Evolutionary conservation across 2,888 invertebrate genomes (phyloP).

Genomic region (Agriotes lineatus): DNA sequence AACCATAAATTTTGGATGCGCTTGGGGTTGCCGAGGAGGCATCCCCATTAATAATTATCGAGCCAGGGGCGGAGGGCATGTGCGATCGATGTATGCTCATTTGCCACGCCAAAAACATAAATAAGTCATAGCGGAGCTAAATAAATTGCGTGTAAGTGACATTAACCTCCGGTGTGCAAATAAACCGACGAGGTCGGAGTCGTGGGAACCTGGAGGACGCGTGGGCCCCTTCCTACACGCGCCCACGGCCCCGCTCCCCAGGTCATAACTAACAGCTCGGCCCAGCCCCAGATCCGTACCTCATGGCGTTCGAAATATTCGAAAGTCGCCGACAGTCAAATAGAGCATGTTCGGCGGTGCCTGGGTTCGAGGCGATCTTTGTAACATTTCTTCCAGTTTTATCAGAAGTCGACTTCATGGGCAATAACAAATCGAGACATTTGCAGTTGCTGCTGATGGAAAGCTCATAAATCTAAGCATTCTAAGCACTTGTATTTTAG

Average conservation of each 20-base stretch:
- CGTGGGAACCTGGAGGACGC: slow-evolving; percentile 52
- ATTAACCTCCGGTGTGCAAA: slow-evolving; percentile 48
- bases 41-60: too few relatives aligned
- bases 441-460: too few relatives aligned
- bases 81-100: neutral
- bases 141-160: slow-evolving; percentile 42
- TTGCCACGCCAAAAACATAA: slow-evolving; percentile 6
- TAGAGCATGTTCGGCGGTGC: slow-evolving; percentile 12
- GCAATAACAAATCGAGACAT: too few relatives aligned
- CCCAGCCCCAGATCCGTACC: slow-evolving; percentile 40
- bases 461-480: too few relatives aligned
- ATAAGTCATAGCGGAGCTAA: slow-evolving; percentile 23
- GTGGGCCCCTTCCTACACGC: slow-evolving; percentile 53
- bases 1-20: too few relatives aligned
- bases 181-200: slow-evolving; percentile 49
- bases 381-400: too few relatives aligned
- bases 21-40: too few relatives aligned
- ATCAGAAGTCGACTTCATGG: too few relatives aligned
- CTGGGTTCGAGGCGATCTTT: neutral
- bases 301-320: slow-evolving; percentile 25
- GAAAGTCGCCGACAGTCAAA: slow-evolving; percentile 19
- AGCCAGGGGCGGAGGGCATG: neutral
- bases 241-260: slow-evolving; percentile 53
- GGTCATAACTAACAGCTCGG: slow-evolving; percentile 48
- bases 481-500: too few relatives aligned